Conservation (phyloP, 2,888 invertebrate species). For the Amphipoea lucens region DNA sequence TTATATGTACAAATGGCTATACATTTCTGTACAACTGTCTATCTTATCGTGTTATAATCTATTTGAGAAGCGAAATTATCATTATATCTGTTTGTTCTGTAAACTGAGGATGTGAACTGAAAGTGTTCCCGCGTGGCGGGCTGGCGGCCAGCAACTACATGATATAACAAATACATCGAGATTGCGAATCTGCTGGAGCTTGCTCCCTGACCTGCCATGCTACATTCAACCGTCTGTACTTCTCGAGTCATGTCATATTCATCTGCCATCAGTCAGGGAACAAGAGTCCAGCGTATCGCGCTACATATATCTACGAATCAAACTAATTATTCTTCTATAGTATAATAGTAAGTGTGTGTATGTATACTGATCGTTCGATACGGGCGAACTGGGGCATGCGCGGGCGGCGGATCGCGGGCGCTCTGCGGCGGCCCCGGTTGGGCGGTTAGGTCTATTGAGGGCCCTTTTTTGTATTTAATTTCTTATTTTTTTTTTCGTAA, state of each 20-base stretch:
- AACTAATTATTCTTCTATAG: constrained; percentile 90
- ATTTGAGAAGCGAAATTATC: constrained; percentile 84
- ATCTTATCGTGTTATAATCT: constrained; percentile 85
- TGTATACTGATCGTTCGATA: constrained; percentile 86
- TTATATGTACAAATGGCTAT: constrained; percentile 87
- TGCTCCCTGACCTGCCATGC: constrained; percentile 63
- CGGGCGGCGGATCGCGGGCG: constrained; percentile 79
- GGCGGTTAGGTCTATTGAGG: constrained; percentile 96
- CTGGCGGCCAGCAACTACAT: constrained; percentile 86
- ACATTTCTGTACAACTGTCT: constrained; percentile 89
- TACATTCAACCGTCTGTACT: constrained; percentile 9
- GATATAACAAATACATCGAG: constrained; percentile 90
- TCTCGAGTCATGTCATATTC: constrained; percentile 8
- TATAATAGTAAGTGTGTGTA: constrained; percentile 89
- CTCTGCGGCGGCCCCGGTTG: constrained; percentile 90
- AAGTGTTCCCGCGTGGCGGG: constrained; percentile 80
- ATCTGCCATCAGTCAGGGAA: constrained; percentile 57
- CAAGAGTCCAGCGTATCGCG: constrained; percentile 76
- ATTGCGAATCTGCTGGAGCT: constrained; percentile 75
- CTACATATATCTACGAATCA: constrained; percentile 90
- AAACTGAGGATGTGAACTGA: constrained; percentile 87
- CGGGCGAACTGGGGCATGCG: constrained; percentile 79
- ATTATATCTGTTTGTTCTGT: constrained; percentile 77
- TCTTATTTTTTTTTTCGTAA: constrained; percentile 92
- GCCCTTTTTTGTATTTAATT: constrained; percentile 94